Percentiles rank a stretch among this genome's conserved stretches.
Conservation (phyloP, 2,797 vertebrate genomes). For the Typhlichthys subterraneus region DNA sequence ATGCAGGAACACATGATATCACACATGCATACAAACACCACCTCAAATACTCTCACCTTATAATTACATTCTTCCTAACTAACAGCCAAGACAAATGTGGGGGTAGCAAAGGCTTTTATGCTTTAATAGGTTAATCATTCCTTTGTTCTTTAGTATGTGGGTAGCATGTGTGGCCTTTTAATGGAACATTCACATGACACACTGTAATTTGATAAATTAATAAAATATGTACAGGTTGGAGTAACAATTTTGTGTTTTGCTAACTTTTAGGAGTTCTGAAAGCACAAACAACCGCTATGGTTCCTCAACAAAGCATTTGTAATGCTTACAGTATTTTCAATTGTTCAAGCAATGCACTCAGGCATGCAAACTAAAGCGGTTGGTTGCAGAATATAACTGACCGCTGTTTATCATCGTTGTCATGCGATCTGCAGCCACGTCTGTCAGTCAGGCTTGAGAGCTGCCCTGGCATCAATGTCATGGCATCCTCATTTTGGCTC, state of each 20-base stretch:
- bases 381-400: slow-evolving; percentile 57
- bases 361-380: slow-evolving; percentile 16
- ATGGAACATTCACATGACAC: slow-evolving; percentile 31
- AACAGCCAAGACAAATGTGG: slow-evolving; percentile 62
- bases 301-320: slow-evolving; percentile 12
- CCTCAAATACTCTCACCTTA: slow-evolving; percentile 60
- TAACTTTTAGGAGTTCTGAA: slow-evolving; percentile 7
- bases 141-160: slow-evolving; percentile 66
- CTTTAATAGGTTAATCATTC: slow-evolving; percentile 52
- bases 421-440: slow-evolving; percentile 59
- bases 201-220: slow-evolving; percentile 16
- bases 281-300: background rate
- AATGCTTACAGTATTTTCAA: slow-evolving; percentile 10
- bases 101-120: slow-evolving; percentile 40
- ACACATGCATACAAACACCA: slow-evolving; percentile 62
- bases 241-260: slow-evolving; percentile 15
- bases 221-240: slow-evolving; percentile 15
- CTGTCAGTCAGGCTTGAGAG: slow-evolving; percentile 63
- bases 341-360: background rate
- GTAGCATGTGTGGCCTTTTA: slow-evolving; percentile 21
- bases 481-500: slow-evolving; percentile 65
- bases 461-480: slow-evolving; percentile 55
- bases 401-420: slow-evolving; percentile 57
- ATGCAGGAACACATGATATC: slow-evolving; percentile 49
- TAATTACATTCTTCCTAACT: slow-evolving; percentile 81